Conservation (phyloP, 1,140 invertebrate species). For the Lasioglossum albipes region DNA sequence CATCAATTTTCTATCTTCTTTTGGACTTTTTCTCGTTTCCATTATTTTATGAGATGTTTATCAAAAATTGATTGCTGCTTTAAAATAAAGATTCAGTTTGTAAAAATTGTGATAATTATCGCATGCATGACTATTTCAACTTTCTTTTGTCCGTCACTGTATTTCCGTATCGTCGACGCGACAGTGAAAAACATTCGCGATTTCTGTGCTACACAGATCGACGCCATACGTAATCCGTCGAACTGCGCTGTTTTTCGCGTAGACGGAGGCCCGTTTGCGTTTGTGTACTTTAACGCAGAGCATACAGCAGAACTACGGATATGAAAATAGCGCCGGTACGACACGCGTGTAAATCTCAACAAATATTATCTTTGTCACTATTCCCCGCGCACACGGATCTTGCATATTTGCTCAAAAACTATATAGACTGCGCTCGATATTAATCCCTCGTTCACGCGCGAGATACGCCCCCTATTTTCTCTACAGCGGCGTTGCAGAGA, state of each 20-base stretch:
- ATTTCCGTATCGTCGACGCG: not conserved
- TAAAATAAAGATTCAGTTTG: too few species aligned
- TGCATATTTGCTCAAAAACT: slow-evolving; percentile 50
- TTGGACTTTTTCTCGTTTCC: too few species aligned
- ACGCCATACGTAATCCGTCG: not conserved
- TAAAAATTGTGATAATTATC: too few species aligned
- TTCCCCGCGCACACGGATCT: slow-evolving; percentile 34
- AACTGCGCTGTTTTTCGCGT: slow-evolving; percentile 7
- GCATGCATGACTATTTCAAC: too few species aligned
- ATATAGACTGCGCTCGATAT: slow-evolving; percentile 34
- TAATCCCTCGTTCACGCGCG: slow-evolving; percentile 32
- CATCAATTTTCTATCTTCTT: too few species aligned
- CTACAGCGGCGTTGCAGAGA: not conserved
- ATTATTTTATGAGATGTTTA: too few species aligned
- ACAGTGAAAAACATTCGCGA: not conserved
- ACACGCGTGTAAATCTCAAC: slow-evolving; percentile 60
- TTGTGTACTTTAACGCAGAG: slow-evolving; percentile 20
- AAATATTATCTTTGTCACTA: slow-evolving; percentile 59
- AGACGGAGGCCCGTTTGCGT: not conserved
- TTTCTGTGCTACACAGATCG: not conserved
- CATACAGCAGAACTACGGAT: slow-evolving; percentile 40
- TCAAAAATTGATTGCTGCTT: too few species aligned
- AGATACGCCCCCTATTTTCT: not conserved
- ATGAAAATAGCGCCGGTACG: slow-evolving; percentile 54
- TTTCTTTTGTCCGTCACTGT: not conserved